phyloP scores from a whole-genome alignment of 2,888 invertebrate species.

The Raillietiella orientalis region DNA sequence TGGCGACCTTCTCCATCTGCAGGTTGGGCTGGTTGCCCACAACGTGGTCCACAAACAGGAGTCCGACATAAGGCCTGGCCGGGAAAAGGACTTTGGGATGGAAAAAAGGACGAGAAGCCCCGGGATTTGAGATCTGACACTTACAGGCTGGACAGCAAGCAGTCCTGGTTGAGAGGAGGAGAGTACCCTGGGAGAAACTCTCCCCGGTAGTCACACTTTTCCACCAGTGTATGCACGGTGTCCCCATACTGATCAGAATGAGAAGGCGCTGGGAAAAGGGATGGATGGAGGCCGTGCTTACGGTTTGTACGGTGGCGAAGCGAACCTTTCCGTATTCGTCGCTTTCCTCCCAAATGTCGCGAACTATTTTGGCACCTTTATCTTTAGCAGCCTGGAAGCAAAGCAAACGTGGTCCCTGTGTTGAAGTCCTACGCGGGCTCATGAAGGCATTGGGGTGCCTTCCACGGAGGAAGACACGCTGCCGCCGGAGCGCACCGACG shows the following conservation, averaged over 20 bases:
- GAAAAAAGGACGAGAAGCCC: too few relatives aligned
- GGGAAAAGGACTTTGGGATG: background rate
- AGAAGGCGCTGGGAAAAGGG: too few relatives aligned
- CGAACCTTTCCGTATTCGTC: conserved; percentile 53
- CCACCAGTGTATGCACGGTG: background rate
- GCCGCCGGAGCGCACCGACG: too few relatives aligned
- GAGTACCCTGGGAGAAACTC: background rate
- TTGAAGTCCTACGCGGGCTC: too few relatives aligned
- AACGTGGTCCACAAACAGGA: background rate
- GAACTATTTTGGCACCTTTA: conserved; percentile 52
- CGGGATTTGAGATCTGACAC: too few relatives aligned
- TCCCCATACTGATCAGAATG: conserved; percentile 22
- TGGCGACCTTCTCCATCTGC: conserved; percentile 54
- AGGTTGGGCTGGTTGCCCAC: conserved; percentile 39
- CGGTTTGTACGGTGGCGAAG: conserved; percentile 65
- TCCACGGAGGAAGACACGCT: too few relatives aligned
- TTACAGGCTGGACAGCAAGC: conserved; percentile 17
- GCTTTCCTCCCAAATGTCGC: conserved; percentile 56
- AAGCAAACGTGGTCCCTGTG: too few relatives aligned
- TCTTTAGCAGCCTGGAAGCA: conserved; percentile 31
- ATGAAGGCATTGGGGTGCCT: too few relatives aligned
- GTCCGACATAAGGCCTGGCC: conserved; percentile 22
- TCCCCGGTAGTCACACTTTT: background rate
- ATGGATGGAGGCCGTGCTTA: conserved; percentile 13
- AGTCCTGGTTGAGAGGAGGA: conserved; percentile 16